Evolutionary conservation across 1,140 invertebrate genomes (phyloP).

Genomic region (Anadara kagoshimensis): DNA sequence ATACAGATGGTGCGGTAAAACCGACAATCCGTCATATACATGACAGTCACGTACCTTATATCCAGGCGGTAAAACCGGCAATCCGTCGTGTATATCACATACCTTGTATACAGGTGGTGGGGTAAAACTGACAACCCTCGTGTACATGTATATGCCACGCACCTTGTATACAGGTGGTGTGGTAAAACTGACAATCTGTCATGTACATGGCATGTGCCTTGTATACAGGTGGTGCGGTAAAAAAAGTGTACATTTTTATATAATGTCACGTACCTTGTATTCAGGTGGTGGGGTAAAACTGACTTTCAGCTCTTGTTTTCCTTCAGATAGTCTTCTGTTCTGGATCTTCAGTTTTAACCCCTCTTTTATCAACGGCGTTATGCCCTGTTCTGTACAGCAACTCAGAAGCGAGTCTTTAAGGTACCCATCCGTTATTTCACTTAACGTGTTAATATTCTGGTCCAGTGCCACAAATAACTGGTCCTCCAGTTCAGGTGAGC

Average conservation of each 20-base stretch:
- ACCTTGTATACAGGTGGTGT: background rate
- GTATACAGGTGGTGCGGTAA: too few species aligned
- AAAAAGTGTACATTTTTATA: background rate
- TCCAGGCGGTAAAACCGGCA: background rate
- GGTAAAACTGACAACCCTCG: background rate
- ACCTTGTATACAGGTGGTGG: background rate
- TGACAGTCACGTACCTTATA: background rate
- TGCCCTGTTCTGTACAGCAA: background rate
- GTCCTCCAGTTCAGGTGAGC: too few species aligned
- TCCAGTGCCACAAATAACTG: too few species aligned
- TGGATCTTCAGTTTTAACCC: constrained; percentile 7
- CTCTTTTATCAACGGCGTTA: constrained; percentile 13
- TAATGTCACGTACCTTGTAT: background rate
- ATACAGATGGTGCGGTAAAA: background rate
- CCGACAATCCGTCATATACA: background rate
- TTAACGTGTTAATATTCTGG: too few species aligned
- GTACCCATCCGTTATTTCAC: too few species aligned
- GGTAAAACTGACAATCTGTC: too few species aligned
- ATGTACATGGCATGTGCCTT: too few species aligned
- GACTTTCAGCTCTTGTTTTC: constrained; percentile 9
- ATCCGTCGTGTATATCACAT: too few species aligned
- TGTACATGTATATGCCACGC: background rate
- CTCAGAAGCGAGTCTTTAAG: too few species aligned
- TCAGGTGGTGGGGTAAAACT: constrained; percentile 5
- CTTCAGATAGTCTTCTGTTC: constrained; percentile 1